phyloP scores from a whole-genome alignment of 1,140 invertebrate species.

The Ectropis grisescens region DNA sequence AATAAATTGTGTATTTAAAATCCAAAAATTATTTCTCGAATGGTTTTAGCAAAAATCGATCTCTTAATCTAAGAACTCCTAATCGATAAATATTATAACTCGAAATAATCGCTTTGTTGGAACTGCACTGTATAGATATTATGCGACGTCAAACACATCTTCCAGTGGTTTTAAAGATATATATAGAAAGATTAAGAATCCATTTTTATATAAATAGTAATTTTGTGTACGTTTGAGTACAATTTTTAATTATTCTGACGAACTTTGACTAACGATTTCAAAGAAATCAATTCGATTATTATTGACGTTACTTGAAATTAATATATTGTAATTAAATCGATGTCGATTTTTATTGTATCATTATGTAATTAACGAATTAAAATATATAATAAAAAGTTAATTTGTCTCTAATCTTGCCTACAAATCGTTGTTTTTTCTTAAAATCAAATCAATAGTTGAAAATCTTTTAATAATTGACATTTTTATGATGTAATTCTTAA shows the following conservation, averaged over 20 bases:
- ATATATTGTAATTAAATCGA: too few relatives aligned
- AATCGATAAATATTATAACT: too few relatives aligned
- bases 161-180: slow-evolving; percentile 6
- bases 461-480: too few relatives aligned
- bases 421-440: slow-evolving; percentile 24
- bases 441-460: slow-evolving; percentile 18
- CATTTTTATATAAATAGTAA: not conserved
- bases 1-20: too few relatives aligned
- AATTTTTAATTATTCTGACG: slow-evolving; percentile 2
- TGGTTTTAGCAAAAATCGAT: too few relatives aligned
- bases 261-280: slow-evolving; percentile 24
- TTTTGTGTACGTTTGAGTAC: slow-evolving; percentile 12
- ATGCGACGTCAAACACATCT: slow-evolving; percentile 17
- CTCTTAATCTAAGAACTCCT: too few relatives aligned
- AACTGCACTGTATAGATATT: slow-evolving; percentile 6
- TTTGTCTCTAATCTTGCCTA: slow-evolving; percentile 42
- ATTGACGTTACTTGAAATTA: slow-evolving; percentile 14
- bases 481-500: slow-evolving; percentile 11
- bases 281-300: slow-evolving; percentile 37
- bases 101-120: slow-evolving; percentile 13
- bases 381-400: slow-evolving; percentile 15
- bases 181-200: slow-evolving; percentile 4
- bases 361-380: slow-evolving; percentile 1
- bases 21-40: too few relatives aligned
- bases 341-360: slow-evolving; percentile 3